Conservation (phyloP, 2,888 invertebrate genomes). For the Trisateles emortualis region DNA sequence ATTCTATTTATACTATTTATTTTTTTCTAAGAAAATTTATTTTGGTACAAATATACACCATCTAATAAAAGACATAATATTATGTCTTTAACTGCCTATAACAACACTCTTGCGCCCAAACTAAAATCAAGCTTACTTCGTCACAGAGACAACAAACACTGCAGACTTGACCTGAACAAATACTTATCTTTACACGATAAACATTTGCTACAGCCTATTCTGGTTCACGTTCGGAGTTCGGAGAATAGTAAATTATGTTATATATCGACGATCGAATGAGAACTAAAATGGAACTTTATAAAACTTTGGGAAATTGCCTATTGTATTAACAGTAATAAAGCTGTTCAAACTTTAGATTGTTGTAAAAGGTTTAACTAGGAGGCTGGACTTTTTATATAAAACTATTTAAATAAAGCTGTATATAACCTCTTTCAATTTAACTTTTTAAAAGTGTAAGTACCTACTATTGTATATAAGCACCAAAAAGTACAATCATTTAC, state of each 20-base stretch:
- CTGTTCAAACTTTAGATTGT: not conserved
- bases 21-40: too few relatives aligned
- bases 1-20: too few relatives aligned
- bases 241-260: conserved; percentile 9
- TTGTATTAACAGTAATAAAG: not conserved
- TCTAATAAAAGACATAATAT: too few relatives aligned
- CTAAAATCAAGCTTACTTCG: not conserved
- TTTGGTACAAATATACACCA: too few relatives aligned
- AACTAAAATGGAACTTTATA: conserved; percentile 1
- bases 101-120: not conserved
- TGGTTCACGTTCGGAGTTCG: not conserved
- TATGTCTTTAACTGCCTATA: not conserved
- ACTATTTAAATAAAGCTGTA: too few relatives aligned
- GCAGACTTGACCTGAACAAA: conserved; percentile 30
- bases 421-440: too few relatives aligned
- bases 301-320: not conserved
- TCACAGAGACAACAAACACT: conserved; percentile 12
- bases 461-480: too few relatives aligned
- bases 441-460: too few relatives aligned
- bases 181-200: conserved; percentile 19
- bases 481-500: too few relatives aligned
- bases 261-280: not conserved
- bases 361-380: too few relatives aligned
- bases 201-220: conserved; percentile 28
- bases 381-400: too few relatives aligned